These are phyloP conservation scores for Microctenopoma stevenorrisi DNA, from an alignment of 2,797 vertebrate species.

Conservation along the genomic window DNA sequence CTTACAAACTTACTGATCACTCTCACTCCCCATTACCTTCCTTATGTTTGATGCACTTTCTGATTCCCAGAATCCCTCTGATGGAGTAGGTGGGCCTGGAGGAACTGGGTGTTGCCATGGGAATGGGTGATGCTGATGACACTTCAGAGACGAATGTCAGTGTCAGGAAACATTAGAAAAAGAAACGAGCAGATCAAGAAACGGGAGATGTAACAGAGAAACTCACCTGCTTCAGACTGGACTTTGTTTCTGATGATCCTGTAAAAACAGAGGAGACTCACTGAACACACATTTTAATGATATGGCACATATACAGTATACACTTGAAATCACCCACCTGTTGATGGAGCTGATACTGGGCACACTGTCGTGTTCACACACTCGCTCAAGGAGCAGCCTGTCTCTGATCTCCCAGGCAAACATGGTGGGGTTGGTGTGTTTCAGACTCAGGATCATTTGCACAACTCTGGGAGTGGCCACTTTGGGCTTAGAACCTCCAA, in stretches of 20 bases:
- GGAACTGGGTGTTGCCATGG: slow-evolving; percentile 30
- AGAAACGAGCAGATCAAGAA: neutral
- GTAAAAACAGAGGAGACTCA: slow-evolving; percentile 26
- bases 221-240: slow-evolving; percentile 52
- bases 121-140: slow-evolving; percentile 43
- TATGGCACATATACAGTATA: neutral
- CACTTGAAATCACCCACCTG: slow-evolving; percentile 59
- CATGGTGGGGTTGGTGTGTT: slow-evolving; percentile 91
- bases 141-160: slow-evolving; percentile 36
- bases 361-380: slow-evolving; percentile 89
- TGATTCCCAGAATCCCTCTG: slow-evolving; percentile 63
- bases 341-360: slow-evolving; percentile 95
- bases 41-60: slow-evolving; percentile 48
- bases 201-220: neutral
- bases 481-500: slow-evolving; percentile 95
- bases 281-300: neutral
- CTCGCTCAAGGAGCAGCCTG: slow-evolving; percentile 87
- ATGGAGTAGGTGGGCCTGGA: slow-evolving; percentile 58
- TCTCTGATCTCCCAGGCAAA: slow-evolving; percentile 96
- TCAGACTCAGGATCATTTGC: slow-evolving; percentile 90
- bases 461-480: slow-evolving; percentile 93
- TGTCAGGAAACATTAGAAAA: slow-evolving; percentile 16
- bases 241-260: slow-evolving; percentile 71
- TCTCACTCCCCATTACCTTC: slow-evolving; percentile 41
- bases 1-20: neutral